Evolutionary conservation across 2,113 vertebrate species (phyloP).

Genomic region (Melanotaenia duboulayi): DNA sequence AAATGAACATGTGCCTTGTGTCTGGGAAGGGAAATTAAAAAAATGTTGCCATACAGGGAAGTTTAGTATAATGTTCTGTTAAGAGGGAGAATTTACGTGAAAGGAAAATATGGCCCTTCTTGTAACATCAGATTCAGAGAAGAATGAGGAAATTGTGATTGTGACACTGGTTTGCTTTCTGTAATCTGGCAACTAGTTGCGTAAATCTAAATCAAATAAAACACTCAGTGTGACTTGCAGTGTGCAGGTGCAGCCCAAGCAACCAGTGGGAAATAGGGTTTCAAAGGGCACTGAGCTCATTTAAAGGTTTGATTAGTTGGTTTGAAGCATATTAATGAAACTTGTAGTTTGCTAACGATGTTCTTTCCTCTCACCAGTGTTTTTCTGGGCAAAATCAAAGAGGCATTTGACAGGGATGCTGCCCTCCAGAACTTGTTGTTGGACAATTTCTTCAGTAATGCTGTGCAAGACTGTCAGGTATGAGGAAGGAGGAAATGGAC

Average conservation of each 20-base stretch:
- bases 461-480: slow-evolving; percentile 93
- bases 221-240: slow-evolving; percentile 1
- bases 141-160: slow-evolving; percentile 54
- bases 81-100: slow-evolving; percentile 15
- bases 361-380: slow-evolving; percentile 82
- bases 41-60: no score
- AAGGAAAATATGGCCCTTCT: slow-evolving; percentile 16
- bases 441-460: slow-evolving; percentile 91
- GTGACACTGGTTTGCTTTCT: slow-evolving; percentile 44
- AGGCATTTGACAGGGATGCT: slow-evolving; percentile 91
- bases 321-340: no score
- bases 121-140: background rate
- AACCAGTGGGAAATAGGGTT: background rate
- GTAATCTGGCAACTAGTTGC: slow-evolving; percentile 34
- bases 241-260: background rate
- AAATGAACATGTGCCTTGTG: background rate
- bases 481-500: slow-evolving; percentile 56
- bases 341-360: background rate
- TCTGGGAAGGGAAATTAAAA: slow-evolving; percentile 8
- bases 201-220: slow-evolving; percentile 28
- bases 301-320: background rate
- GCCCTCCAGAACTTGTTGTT: slow-evolving; percentile 91
- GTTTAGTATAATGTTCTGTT: no score
- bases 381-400: slow-evolving; percentile 97
- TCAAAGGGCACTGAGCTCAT: background rate